A percentile compares a stretch with the other conserved stretches of the same genome.
Conservation (phyloP, 2,888 invertebrate genomes). For the Acronicta leporina region DNA sequence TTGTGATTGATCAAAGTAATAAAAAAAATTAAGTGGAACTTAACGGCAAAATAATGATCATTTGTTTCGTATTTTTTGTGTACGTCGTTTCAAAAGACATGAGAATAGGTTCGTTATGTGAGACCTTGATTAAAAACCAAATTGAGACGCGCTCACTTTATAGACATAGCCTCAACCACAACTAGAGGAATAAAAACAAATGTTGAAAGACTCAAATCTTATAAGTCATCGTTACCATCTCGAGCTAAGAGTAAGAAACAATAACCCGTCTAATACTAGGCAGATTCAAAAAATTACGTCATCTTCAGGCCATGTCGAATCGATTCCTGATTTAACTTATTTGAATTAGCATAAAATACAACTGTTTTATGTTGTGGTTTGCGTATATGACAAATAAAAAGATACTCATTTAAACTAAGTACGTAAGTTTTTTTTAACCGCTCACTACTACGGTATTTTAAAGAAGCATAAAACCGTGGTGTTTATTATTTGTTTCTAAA, state of each 20-base stretch:
- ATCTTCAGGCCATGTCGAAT: constrained; percentile 72
- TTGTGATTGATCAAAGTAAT: constrained; percentile 10
- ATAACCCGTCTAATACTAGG: constrained; percentile 61
- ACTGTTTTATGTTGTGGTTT: constrained; percentile 14
- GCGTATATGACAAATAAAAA: constrained; percentile 6
- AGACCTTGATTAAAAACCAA: constrained; percentile 28
- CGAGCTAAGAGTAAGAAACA: constrained; percentile 57
- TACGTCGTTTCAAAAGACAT: constrained; percentile 5
- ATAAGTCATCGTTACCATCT: constrained; percentile 57
- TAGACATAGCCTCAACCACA: constrained; percentile 6
- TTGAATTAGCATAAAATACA: constrained; percentile 60
- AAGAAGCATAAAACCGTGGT: too few species aligned
- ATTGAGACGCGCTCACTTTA: constrained; percentile 7
- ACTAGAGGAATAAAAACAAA: constrained; percentile 22
- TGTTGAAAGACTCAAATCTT: constrained; percentile 34
- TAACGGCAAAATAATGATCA: constrained; percentile 29
- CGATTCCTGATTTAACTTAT: constrained; percentile 75
- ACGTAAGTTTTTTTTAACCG: neutral
- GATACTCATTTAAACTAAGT: constrained; percentile 3
- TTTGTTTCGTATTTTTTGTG: constrained; percentile 36
- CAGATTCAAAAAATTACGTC: constrained; percentile 69
- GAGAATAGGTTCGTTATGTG: constrained; percentile 19
- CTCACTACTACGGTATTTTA: neutral
- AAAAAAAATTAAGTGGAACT: constrained; percentile 31
- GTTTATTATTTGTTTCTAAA: neutral